These are phyloP conservation scores for Podilymbus podiceps DNA, from an alignment of 2,113 vertebrate genomes.

Conservation along the genomic window DNA sequence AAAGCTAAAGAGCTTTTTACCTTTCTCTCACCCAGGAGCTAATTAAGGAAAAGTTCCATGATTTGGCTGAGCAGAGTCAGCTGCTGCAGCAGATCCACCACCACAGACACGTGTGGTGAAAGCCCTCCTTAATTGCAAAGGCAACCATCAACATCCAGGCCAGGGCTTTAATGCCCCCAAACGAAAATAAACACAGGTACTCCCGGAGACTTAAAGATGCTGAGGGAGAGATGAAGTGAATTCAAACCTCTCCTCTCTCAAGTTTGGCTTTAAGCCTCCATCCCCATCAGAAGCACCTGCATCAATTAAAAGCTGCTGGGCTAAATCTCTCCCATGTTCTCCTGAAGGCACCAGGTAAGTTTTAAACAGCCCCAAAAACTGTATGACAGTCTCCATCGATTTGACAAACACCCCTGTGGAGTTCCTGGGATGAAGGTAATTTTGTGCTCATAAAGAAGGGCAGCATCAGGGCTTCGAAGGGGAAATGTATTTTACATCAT, in stretches of 20 bases:
- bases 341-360: background rate
- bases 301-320: background rate
- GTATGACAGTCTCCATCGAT: background rate
- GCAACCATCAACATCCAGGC: background rate
- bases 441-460: background rate
- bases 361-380: conserved; percentile 12
- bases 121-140: background rate
- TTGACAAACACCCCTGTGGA: background rate
- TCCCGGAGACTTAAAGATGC: background rate
- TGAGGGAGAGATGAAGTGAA: background rate
- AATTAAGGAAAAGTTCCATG: background rate
- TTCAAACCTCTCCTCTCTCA: background rate
- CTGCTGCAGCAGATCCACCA: background rate
- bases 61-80: background rate
- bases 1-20: background rate
- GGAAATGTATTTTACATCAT: background rate
- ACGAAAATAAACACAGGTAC: background rate
- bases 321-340: background rate
- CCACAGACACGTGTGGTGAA: rapidly evolving
- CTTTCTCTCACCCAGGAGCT: background rate
- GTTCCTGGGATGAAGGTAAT: background rate
- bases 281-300: background rate
- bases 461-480: background rate
- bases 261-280: background rate
- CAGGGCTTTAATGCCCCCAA: background rate